Base-by-base conservation (phyloP, 1,140 invertebrate species). In the Vanessa tameamea region DNA sequence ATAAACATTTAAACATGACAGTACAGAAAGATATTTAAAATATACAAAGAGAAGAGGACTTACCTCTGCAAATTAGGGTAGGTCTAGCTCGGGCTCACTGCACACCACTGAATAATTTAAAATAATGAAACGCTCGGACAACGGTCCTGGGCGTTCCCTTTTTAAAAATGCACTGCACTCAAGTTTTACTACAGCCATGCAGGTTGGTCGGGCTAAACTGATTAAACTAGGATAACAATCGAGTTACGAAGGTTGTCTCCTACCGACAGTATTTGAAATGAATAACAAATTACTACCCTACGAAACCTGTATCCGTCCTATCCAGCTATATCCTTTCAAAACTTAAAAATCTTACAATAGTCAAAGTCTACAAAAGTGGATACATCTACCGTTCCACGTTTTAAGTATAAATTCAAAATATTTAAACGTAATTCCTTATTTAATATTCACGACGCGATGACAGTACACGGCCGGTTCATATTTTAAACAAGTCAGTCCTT, bases 151-250 rank as follows among this genome's bases (percentile, higher is more conserved):
- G 87, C 87, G 87, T 86, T 89, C 86, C 84, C 74, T 64, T 85
- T 88, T 92, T 90, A 89, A 91, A 92, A 90, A 91, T 91, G 88
- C 89, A 92, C 87, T 92, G 87, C 87, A 91, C 87, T 88, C 68
- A 72, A 75, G 79, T 87, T 90, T 91, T 86, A 90, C 80, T 87
- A 83, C 87, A 78, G 77, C 79, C 81, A 69, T 82, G 85, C 87
- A 89, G 90, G 90, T 91, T 87, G 86, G 86, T 85, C 83, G 85
- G 78, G 77, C 76, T 80, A 79, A 84, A 82, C 82, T 87, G 83
- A 82, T 81, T 76, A 81, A 79, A 82, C 83, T 79, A 79, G 78
- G 74, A 79, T 84, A 83, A 89, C 78, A 83, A 83, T 85, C 81
- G 85, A 85, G 80, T 88, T 89, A 91, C 89, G 82, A 77, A 83